Conservation (phyloP, 2,888 invertebrate species). For the Noctuana brunneofusca region DNA sequence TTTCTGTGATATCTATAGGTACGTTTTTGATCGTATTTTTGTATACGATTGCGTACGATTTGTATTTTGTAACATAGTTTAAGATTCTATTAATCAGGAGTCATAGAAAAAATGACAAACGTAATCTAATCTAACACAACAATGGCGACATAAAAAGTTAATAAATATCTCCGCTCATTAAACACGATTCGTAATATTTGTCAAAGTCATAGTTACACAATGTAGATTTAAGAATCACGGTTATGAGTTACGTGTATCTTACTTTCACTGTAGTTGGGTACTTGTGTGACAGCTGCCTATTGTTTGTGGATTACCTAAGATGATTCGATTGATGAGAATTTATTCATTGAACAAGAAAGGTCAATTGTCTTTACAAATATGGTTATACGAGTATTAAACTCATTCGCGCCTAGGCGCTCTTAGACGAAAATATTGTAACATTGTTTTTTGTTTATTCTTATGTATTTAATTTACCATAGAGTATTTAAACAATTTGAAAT, state of each 20-base stretch:
- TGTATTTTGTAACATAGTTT: too few species aligned
- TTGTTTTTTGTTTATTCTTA: neutral
- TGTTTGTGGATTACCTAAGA: constrained; percentile 46
- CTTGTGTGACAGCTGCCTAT: constrained; percentile 47
- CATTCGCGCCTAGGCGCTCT: neutral
- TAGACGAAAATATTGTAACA: too few species aligned
- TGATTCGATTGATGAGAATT: constrained; percentile 34
- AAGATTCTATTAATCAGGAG: neutral
- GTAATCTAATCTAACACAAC: constrained; percentile 8
- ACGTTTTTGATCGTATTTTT: too few species aligned
- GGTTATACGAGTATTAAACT: neutral
- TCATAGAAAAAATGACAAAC: neutral
- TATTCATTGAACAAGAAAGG: constrained; percentile 21
- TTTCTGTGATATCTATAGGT: too few species aligned
- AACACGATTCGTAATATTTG: constrained; percentile 28
- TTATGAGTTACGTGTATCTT: constrained; percentile 50
- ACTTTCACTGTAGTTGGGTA: constrained; percentile 36
- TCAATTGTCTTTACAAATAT: constrained; percentile 21
- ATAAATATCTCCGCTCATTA: constrained; percentile 28
- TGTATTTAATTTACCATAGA: too few species aligned
- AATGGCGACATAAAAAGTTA: constrained; percentile 21
- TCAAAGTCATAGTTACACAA: constrained; percentile 46
- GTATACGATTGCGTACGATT: too few species aligned
- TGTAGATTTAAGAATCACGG: constrained; percentile 48
- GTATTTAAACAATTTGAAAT: too few species aligned